Evolutionary conservation across 2,888 invertebrate genomes (phyloP).

Genomic region (Sinotaia quadrata): DNA sequence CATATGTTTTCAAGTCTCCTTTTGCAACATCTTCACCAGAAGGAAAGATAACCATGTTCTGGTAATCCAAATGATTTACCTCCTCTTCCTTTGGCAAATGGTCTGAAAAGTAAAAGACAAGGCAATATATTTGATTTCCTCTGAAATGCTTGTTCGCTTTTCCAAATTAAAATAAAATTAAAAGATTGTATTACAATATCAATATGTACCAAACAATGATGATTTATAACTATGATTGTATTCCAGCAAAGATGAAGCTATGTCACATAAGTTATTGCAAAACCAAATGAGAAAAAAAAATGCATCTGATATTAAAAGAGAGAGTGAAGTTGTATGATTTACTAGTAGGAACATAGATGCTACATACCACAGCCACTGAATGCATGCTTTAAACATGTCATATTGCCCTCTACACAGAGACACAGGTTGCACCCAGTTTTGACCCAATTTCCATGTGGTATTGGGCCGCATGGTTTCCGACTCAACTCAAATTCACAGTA

Average conservation of each 20-base stretch:
- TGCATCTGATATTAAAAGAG: no score
- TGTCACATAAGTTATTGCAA: no score
- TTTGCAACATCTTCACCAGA: neutral
- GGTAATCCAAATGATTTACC: slow-evolving; percentile 9
- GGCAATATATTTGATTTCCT: no score
- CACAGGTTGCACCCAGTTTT: slow-evolving; percentile 48
- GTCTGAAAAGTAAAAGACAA: neutral
- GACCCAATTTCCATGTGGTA: slow-evolving; percentile 48
- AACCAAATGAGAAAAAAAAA: no score
- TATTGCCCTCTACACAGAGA: slow-evolving; percentile 45
- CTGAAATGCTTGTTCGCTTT: no score
- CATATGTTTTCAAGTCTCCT: neutral
- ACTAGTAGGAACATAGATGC: no score
- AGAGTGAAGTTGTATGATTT: no score
- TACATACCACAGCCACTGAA: slow-evolving; percentile 47
- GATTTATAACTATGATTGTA: no score
- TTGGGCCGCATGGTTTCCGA: slow-evolving; percentile 41
- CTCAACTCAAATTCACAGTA: slow-evolving; percentile 42
- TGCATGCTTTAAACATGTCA: slow-evolving; percentile 39
- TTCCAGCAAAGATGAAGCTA: no score
- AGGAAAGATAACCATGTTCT: slow-evolving; percentile 24
- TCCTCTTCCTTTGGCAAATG: slow-evolving; percentile 6
- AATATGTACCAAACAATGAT: no score
- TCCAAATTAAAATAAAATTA: no score
- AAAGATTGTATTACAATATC: no score